Base-by-base conservation (phyloP, 2,888 invertebrate species). In the Allolobophora icterica region DNA sequence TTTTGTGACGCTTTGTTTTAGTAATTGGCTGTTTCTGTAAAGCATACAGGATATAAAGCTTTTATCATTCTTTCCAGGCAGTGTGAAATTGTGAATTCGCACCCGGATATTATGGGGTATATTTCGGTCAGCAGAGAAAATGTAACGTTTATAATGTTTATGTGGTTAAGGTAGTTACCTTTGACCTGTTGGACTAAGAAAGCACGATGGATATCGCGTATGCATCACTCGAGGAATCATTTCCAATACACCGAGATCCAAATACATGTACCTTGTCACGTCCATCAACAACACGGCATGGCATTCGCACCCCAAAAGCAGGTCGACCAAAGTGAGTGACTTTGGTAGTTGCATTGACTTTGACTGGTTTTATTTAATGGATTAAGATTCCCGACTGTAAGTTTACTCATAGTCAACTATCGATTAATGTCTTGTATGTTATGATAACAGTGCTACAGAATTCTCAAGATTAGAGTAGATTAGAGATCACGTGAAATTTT, bases 251-350 rank as follows among this genome's bases (percentile, higher is more conserved):
- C 71, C 71, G 8, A 71, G n/a, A 17, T 71, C 71, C 6, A 71
- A 6, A 30, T 71, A 11, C 52, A 52, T 52, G 21, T 52, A 52
- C 71, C n/a, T 71, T 71, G 30, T 71, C 71, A n/a, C 71, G 71
- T 71, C 71, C 71, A 71, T 71, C 71, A 71, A 71, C 71, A 71
- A 71, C 71, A 71, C 71, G 71, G 8, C 71, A n/a, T 71, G 71
- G 71, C n/a, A 71, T 6, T n/a, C 71, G n/a, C n/a, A 71, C 71
- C n/a, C 30, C 71, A 71, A 71, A n/a, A 71, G 11, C n/a, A n/a
- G 71, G n/a, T 71, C 71, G 71, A 71, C 71, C 71, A n/a, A 71
- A 71, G 71, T 71, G 71, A 71, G 71, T 71, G 71, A 13, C 71
- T n/a, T 71, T n/a, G 30, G 8, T n/a, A 11, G 13, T 71, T 8